Evolutionary conservation across 2,888 invertebrate genomes (phyloP).

Genomic region (Papilio elwesi): DNA sequence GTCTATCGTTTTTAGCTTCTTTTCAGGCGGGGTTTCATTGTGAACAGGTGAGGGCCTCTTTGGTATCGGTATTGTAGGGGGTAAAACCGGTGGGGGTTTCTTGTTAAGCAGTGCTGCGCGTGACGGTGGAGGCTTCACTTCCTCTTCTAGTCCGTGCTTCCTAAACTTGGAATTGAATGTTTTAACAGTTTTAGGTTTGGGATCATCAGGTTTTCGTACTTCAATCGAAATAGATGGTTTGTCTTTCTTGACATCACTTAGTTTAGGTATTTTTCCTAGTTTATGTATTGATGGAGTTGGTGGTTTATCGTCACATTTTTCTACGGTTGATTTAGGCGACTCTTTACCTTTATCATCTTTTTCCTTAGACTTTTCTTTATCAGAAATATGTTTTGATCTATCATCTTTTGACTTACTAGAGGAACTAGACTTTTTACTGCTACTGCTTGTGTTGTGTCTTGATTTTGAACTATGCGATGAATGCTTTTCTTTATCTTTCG

Average conservation of each 20-base stretch:
- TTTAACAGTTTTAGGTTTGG: conserved; percentile 95
- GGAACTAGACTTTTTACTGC: conserved; percentile 57
- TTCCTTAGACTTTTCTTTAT: conserved; percentile 64
- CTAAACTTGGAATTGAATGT: conserved; percentile 95
- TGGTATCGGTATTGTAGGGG: conserved; percentile 72
- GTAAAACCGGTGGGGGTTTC: conserved; percentile 79
- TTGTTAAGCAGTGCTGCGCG: conserved; percentile 86
- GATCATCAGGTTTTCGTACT: conserved; percentile 88
- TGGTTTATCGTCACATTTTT: conserved; percentile 87
- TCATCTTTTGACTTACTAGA: conserved; percentile 70
- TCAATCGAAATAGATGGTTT: conserved; percentile 93
- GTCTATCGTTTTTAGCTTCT: conserved; percentile 88
- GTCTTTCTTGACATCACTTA: conserved; percentile 85
- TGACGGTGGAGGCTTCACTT: conserved; percentile 93
- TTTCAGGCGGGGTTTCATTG: conserved; percentile 87
- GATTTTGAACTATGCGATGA: conserved; percentile 71
- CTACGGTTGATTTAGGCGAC: conserved; percentile 69
- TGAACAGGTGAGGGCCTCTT: conserved; percentile 80
- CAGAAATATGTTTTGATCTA: conserved; percentile 56
- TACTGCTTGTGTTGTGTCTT: conserved; percentile 66
- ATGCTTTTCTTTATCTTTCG: conserved; percentile 60
- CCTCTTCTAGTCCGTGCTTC: conserved; percentile 95
- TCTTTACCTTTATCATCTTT: conserved; percentile 55
- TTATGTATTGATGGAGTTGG: conserved; percentile 88
- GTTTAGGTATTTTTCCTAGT: conserved; percentile 91